Evolutionary conservation across 2,888 invertebrate genomes (phyloP), one percentile per base, ranked within the genome.

Genomic region (Drosophila mercatorum): DNA sequence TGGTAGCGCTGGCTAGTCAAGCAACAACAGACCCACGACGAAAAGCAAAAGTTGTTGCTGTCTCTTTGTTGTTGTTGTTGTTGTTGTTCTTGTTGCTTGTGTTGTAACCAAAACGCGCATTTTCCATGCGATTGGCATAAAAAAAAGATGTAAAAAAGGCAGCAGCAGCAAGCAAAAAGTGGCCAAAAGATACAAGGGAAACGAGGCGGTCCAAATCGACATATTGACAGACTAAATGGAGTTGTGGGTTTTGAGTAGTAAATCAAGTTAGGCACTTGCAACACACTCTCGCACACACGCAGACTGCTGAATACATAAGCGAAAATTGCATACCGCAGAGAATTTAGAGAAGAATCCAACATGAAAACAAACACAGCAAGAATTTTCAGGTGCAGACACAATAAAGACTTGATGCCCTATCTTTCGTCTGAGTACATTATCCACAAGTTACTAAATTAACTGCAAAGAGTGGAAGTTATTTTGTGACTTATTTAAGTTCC

Each of bases 191-290:
- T 51, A 67, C 62, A 41, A 68, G 77, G 71, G 64, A 71, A 78
- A 62, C 67, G 72, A 58, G 77, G 80, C 76, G 78, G 72, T 64
- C 68, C 81, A 84, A 84, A 88, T 89, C 88, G 88, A 88, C 88
- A 87, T 88, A 89, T 88, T 89, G 90, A 89, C 88, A 84, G 85
- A 78, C 81, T 86, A 88, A 89, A 89, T 89, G 85, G 88, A 89
- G 89, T 89, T 87, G 83, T 87, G 84, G 86, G 89, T 85, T 88
- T 87, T 86, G 87, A 87, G 87, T 84, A 88, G 83, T 86, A 88
- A 89, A 88, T 88, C 89, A 88, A 88, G 88, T 89, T 86, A 86
- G 83, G 70, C 74, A 82, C 87, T 82, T 69, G 60, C 72, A 75
- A 52, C 72, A 66, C 53, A 67, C 72, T 64, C 41, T 57, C 28